These are phyloP conservation scores for Branchinecta sandiegonensis DNA, from an alignment of 2,888 invertebrate species.

Conservation along the genomic window DNA sequence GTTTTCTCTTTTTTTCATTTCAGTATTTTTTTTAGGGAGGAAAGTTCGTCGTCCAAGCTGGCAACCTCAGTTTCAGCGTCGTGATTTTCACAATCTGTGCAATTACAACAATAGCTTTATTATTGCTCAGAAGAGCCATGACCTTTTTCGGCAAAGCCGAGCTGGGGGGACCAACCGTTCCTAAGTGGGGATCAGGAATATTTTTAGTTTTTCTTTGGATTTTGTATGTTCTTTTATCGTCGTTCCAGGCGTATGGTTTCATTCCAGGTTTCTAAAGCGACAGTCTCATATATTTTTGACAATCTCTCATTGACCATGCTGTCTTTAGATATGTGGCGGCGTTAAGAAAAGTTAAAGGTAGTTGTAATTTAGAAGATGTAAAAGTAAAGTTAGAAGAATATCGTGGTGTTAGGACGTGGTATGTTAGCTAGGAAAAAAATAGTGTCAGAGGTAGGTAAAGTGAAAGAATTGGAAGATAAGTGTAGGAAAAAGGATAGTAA, in stretches of 20 bases:
- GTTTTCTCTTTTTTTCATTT: neutral
- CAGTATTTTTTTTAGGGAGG: conserved; percentile 31
- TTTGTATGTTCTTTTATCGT: conserved; percentile 38
- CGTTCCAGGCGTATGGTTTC: conserved; percentile 32
- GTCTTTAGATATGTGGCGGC: too few relatives aligned
- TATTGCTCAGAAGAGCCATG: conserved; percentile 38
- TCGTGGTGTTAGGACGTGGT: too few relatives aligned
- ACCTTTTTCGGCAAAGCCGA: conserved; percentile 40
- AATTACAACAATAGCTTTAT: conserved; percentile 36
- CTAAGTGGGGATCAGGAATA: conserved; percentile 34
- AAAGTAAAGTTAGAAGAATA: too few relatives aligned
- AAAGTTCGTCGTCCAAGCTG: conserved; percentile 35
- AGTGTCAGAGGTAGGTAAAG: too few relatives aligned
- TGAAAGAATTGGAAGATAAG: too few relatives aligned
- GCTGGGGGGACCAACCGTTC: conserved; percentile 39
- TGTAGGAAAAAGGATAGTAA: too few relatives aligned
- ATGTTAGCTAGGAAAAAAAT: too few relatives aligned
- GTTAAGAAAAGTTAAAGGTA: too few relatives aligned
- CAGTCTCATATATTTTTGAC: neutral
- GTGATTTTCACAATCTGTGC: conserved; percentile 40
- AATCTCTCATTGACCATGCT: neutral
- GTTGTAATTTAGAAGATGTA: too few relatives aligned
- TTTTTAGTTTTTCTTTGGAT: conserved; percentile 39
- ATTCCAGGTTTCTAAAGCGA: conserved; percentile 25
- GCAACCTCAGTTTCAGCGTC: conserved; percentile 40